Evolutionary conservation across 2,113 vertebrate species (phyloP), one percentile per base, ranked within the genome.

Genomic region (Apistogramma diplotaenia): DNA sequence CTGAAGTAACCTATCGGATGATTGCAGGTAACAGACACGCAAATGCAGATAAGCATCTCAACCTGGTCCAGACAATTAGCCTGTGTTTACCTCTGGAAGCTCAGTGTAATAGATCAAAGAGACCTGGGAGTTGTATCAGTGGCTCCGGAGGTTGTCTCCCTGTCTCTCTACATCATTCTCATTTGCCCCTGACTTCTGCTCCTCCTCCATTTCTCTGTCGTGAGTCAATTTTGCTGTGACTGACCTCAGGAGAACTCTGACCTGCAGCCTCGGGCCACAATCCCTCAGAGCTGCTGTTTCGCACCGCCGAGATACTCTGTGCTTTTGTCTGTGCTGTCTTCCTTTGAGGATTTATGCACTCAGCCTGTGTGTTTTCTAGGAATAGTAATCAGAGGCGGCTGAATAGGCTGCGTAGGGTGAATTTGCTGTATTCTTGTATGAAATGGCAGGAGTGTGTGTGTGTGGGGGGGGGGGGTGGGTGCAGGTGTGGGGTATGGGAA

Each of bases 41-140:
- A 78, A 31, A 89, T 82, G 79, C 93, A 31, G 96, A 97, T 96
- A 97, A 96, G 90, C 92, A 96, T 97, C 96, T 96, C 89, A 31
- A 80, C 90, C 94, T 93, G 94, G 96, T 94, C 94, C 94, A 94
- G 94, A 93, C 96, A 97, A 97, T 99, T 98, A 98, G 96, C 91
- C 95, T 92, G 94, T 96, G 94, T 97, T 98, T 97, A 96, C 94
- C 93, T 94, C 94, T 95, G 95, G 96, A 94, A 93, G 91, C 95
- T 93, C 33, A 84, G 93, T 89, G 89, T 80, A 91, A 90, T 87
- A 89, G 94, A 96, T 98, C 96, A 97, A 95, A 96, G 93, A 74
- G 78, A 75, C 79, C 78, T 1, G 74, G 67, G 77, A 71, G 74
- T 82, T 43, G 79, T 91, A 93, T 92, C 88, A 59, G 75, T 90